These are phyloP conservation scores for Thecophora atra DNA, from an alignment of 2,888 invertebrate species.

Conservation along the genomic window DNA sequence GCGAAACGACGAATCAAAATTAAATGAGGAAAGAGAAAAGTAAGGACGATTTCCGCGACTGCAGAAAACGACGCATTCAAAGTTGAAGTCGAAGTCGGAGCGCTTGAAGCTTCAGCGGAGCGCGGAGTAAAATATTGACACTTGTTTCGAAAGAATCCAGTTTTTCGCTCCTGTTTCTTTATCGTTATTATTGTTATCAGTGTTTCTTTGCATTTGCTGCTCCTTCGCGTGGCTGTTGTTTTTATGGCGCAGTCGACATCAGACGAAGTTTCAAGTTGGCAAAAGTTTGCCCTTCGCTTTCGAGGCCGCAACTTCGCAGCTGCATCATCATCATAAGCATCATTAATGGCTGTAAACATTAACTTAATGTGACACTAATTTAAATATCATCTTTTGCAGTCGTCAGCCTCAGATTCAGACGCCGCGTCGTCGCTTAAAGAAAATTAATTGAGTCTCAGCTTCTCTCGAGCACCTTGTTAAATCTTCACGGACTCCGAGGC, in stretches of 20 bases:
- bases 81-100: constrained; percentile 34
- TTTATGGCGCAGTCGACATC: constrained; percentile 30
- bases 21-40: background rate
- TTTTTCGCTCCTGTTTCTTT: background rate
- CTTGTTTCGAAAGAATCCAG: constrained; percentile 41
- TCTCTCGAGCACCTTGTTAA: too few relatives aligned
- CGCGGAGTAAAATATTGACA: constrained; percentile 49
- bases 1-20: constrained; percentile 38
- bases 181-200: background rate
- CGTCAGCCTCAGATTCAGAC: background rate
- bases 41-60: background rate
- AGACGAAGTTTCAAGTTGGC: constrained; percentile 30
- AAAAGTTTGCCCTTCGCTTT: background rate
- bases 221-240: constrained; percentile 10
- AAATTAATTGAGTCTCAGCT: constrained; percentile 32
- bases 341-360: constrained; percentile 41
- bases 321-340: constrained; percentile 22
- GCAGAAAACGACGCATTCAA: background rate
- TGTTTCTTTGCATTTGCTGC: constrained; percentile 5
- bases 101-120: constrained; percentile 8
- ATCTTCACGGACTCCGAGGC: background rate
- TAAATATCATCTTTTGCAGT: constrained; percentile 44
- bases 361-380: constrained; percentile 53
- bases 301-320: constrained; percentile 28
- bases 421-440: constrained; percentile 35